Evolutionary conservation across 2,888 invertebrate species (phyloP).

Genomic region (Trissoscelio sp.): DNA sequence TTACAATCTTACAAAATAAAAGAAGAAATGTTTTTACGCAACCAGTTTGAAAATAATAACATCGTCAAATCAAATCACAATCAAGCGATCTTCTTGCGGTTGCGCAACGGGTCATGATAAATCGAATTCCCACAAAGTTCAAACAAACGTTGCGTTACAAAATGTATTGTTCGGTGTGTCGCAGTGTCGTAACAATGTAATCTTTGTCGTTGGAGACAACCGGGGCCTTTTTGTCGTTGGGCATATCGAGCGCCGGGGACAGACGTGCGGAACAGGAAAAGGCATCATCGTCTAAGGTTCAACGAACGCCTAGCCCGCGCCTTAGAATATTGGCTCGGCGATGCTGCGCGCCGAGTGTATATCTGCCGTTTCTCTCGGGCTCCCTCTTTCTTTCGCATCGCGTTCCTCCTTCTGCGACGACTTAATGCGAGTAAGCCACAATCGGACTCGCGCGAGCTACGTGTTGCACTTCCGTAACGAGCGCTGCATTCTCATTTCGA

Average conservation of each 20-base stretch:
- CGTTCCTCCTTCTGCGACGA: conserved; percentile 70
- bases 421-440: conserved; percentile 74
- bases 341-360: conserved; percentile 74
- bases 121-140: conserved; percentile 62
- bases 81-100: conserved; percentile 36
- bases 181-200: conserved; percentile 61
- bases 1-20: too few relatives aligned
- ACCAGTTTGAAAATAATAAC: conserved; percentile 24
- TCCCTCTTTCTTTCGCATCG: conserved; percentile 59
- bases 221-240: conserved; percentile 54
- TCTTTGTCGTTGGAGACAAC: conserved; percentile 56
- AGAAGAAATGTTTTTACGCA: conserved; percentile 8
- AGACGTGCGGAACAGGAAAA: conserved; percentile 70
- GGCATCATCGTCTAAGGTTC: conserved; percentile 75
- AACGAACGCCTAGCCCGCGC: conserved; percentile 79
- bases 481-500: conserved; percentile 65
- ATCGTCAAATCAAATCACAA: conserved; percentile 32
- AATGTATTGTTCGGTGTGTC: conserved; percentile 64
- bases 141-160: conserved; percentile 59
- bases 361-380: conserved; percentile 64
- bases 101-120: conserved; percentile 60
- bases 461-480: conserved; percentile 68
- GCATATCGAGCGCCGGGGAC: conserved; percentile 49
- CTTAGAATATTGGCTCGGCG: conserved; percentile 79
- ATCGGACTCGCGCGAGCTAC: conserved; percentile 71